Evolutionary conservation across 2,113 vertebrate genomes (phyloP), one percentile per base, ranked within the genome.

Genomic region (Macrotus californicus): DNA sequence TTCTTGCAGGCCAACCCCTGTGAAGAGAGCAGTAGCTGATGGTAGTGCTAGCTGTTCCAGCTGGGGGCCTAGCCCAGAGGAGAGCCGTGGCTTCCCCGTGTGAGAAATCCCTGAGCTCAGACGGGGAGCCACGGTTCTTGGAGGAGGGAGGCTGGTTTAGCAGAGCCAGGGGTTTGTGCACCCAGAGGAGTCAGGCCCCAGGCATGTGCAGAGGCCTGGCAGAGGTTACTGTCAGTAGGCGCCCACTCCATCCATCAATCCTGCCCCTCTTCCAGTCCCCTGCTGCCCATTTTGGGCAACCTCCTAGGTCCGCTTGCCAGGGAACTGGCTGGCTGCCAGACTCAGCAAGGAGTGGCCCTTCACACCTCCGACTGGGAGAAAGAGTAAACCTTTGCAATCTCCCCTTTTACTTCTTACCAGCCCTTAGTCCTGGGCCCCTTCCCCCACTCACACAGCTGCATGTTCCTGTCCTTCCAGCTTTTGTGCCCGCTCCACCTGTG

Each of bases 401-500:
- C 19, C 14, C 73, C 9, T 73, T 39, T 79, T 34, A 54, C 6
- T 43, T 61, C 14, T 93, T 16, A 19, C 29, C 21, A 22, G 34
- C 48, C 19, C 21, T 69, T 59, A 52, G 21, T 52, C 46, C 75
- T 50, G 54, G 41, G 16, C 8, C 19, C 26, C n/a, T 67, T 83
- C 6, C 41, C 29, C 24, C 12, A 26, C 46, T 94, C 94, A 93
- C 0, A 11, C 24, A 4, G 10, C 59, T 56, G 15, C 66, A 77
- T 85, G 21, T 67, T 72, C 79, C 64, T 96, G 94, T 69, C 16
- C 50, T 77, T 73, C 11, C 96, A 99, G 99, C 99, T 0, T 99
- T 99, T 94, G 99, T 99, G 56, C 99, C 99, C 0, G 99, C 99
- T 0, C 99, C 99, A 80, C 99, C 99, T 0, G 99, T 99, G 77